Evolutionary conservation across 2,797 vertebrate genomes (phyloP).

Genomic region (Caiman crocodilus): DNA sequence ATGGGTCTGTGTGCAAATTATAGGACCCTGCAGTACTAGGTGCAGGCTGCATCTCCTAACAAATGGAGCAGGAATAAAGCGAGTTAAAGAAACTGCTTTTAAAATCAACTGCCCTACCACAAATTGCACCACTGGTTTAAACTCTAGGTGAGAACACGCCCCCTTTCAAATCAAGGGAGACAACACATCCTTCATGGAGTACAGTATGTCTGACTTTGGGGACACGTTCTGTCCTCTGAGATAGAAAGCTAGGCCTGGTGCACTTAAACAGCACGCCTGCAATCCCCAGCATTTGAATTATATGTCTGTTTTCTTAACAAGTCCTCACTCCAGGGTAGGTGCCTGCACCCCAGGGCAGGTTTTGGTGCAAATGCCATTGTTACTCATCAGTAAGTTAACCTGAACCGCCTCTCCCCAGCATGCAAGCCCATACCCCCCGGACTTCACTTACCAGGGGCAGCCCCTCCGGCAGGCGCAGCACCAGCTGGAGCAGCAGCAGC

Average conservation of each 20-base stretch:
- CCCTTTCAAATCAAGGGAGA: neutral
- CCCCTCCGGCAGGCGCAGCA: conserved; percentile 51
- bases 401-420: accelerated
- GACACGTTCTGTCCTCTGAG: neutral
- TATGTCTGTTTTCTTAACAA: accelerated
- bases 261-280: neutral
- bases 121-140: neutral
- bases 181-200: neutral
- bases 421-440: too few species aligned
- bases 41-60: too few species aligned
- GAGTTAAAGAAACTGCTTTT: neutral
- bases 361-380: accelerated
- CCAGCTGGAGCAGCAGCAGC: conserved; percentile 71
- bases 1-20: too few species aligned
- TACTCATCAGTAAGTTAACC: accelerated
- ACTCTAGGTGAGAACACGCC: neutral
- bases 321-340: accelerated
- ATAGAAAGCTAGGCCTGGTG: neutral
- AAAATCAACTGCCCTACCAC: neutral
- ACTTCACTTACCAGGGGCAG: conserved; percentile 79
- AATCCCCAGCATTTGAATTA: neutral
- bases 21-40: too few species aligned
- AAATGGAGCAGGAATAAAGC: neutral
- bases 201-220: neutral
- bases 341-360: neutral